Percentiles rank a stretch among this genome's conserved stretches.
These are phyloP conservation scores for Cairina moschata DNA, from an alignment of 2,113 vertebrate genomes.

Conservation along the genomic window DNA sequence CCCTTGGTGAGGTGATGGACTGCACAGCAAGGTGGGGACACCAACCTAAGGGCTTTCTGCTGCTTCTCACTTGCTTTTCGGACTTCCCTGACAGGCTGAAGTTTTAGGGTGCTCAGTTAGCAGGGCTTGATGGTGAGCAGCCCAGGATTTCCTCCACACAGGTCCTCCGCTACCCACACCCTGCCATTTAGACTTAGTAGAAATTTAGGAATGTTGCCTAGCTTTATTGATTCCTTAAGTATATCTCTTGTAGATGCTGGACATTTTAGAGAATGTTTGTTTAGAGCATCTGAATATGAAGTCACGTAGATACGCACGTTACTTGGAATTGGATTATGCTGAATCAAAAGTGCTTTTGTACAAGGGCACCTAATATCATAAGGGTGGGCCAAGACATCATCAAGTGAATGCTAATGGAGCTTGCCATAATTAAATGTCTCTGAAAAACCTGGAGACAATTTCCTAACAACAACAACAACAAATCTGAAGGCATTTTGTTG, in stretches of 20 bases:
- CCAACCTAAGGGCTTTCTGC: not conserved
- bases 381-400: rapidly evolving
- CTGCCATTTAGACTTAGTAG: not conserved
- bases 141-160: not conserved
- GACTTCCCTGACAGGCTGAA: not conserved
- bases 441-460: not conserved
- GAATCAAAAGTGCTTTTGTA: not conserved
- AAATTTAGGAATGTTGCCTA: not conserved
- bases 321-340: not conserved
- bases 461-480: not conserved
- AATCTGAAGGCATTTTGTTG: not conserved
- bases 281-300: not conserved
- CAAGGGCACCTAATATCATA: not conserved
- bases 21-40: not conserved
- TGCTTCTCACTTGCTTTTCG: not conserved
- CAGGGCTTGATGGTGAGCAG: not conserved
- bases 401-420: not conserved
- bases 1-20: not conserved
- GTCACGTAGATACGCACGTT: not conserved
- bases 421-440: not conserved
- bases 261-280: not conserved
- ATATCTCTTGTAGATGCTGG: not conserved
- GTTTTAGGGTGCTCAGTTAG: not conserved
- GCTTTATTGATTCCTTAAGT: not conserved
- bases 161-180: not conserved